Conservation (phyloP, 2,797 vertebrate species). For the Arrhamphus sclerolepis region DNA sequence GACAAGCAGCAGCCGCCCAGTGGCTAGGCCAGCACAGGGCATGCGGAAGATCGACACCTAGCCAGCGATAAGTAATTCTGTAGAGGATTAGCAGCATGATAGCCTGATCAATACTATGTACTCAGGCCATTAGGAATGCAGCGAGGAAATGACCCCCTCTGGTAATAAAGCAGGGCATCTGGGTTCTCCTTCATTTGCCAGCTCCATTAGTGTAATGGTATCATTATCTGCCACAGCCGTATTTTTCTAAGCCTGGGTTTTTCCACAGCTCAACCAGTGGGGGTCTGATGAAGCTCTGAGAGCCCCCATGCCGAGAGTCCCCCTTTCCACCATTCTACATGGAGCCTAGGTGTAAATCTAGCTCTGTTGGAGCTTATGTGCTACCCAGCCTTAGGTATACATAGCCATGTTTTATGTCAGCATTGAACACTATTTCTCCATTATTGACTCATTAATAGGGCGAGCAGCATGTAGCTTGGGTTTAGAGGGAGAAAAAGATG, state of each 20-base stretch:
- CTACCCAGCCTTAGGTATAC: constrained; percentile 76
- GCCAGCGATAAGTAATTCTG: constrained; percentile 95
- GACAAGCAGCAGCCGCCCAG: constrained; percentile 63
- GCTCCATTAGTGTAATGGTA: constrained; percentile 98
- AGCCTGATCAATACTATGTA: constrained; percentile 97
- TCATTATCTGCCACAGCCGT: constrained; percentile 95
- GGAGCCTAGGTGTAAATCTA: constrained; percentile 76
- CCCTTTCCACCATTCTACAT: constrained; percentile 61
- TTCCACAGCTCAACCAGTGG: constrained; percentile 72
- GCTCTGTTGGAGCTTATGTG: constrained; percentile 66
- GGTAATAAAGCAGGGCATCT: constrained; percentile 97
- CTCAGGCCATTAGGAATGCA: constrained; percentile 94
- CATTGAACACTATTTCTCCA: constrained; percentile 87
- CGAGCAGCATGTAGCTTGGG: constrained; percentile 80
- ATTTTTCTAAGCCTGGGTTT: constrained; percentile 80
- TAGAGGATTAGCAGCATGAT: constrained; percentile 98
- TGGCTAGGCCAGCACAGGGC: constrained; percentile 64
- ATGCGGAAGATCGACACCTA: constrained; percentile 85
- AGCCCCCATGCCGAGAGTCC: constrained; percentile 64
- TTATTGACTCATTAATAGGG: constrained; percentile 91
- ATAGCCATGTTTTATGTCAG: constrained; percentile 84
- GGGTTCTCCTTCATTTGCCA: constrained; percentile 96
- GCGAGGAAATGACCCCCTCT: constrained; percentile 93
- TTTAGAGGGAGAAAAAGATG: constrained; percentile 80
- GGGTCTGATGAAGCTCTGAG: constrained; percentile 81